Base-by-base conservation (phyloP, 2,797 vertebrate species). In the Crenichthys baileyi region DNA sequence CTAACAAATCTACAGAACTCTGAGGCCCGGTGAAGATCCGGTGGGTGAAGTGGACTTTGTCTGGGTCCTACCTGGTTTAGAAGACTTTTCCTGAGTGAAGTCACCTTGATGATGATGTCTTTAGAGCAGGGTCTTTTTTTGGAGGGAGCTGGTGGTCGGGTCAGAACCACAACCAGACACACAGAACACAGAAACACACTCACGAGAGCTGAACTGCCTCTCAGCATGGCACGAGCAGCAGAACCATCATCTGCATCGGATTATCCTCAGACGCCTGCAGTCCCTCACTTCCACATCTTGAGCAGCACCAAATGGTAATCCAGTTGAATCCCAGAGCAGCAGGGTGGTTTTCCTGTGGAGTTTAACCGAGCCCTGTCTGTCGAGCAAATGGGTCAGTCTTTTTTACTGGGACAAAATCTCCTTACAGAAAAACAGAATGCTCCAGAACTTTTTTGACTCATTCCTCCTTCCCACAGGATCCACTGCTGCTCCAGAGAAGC, bases 201-300 rank as follows among this genome's bases (percentile, higher is more conserved):
- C 29, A 20, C 79, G 0, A 75, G 61, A 81, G 41, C 20, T 48
- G 24, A 16, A 29, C 76, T 58, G 50, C 46, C 65, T 39, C 68
- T 84, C 84, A 81, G 84, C 91, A 91, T 91, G 84, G 80, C 83
- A 29, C 61, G 20, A 75, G 41, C 79, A 48, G 55, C 60, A 75
- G 3, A 78, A 76, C 76, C 87, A 83, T 90, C 73, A 41, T 72
- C 82, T 72, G 85, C 0, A 0, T 75, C 75, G 76, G 68, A 63
- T 68, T 0, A 26, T 41, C 61, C 31, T 65, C 73, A 31, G 15
- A 56, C 8, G n/a, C 29, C n/a, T 13, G 56, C 56, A 46, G 41
- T 22, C 41, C n/a, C 60, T 48, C 39, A 5, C 36, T 46, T 22
- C 29, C 24, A 13, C 29, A 39, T 26, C 31, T 22, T 2, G 24